phyloP scores from a whole-genome alignment of 2,113 vertebrate genomes.

The Silurus meridionalis region DNA sequence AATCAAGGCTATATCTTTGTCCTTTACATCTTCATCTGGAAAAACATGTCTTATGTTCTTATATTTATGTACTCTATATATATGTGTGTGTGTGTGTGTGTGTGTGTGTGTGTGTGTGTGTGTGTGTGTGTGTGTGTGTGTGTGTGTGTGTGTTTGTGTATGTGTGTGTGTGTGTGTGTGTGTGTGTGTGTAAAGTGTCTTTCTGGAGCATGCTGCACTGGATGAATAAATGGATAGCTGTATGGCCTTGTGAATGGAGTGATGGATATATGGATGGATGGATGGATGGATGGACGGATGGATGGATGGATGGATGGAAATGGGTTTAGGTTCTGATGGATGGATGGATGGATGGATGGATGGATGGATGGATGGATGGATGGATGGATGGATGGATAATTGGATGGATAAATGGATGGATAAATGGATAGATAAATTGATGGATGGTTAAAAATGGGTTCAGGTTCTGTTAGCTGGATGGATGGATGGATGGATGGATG shows the following conservation, averaged over 20 bases:
- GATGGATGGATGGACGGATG: too few species aligned
- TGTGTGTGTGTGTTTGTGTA: neutral
- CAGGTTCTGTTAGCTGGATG: too few species aligned
- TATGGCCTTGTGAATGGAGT: too few species aligned
- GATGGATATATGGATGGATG: too few species aligned
- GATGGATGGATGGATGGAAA: neutral
- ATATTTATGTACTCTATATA: neutral
- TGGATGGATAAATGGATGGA: too few species aligned
- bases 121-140: neutral
- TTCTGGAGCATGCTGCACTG: neutral
- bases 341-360: too few species aligned
- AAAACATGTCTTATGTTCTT: neutral
- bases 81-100: neutral
- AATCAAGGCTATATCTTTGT: neutral
- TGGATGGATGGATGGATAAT: too few species aligned
- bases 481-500: neutral
- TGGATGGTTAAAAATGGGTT: too few species aligned
- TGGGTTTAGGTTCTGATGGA: too few species aligned
- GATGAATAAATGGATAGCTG: too few species aligned
- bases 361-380: too few species aligned
- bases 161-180: neutral
- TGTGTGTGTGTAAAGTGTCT: neutral
- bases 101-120: neutral
- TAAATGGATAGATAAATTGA: too few species aligned
- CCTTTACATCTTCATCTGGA: neutral